Percentiles rank a stretch among this genome's conserved stretches.
These are phyloP conservation scores for Erpetoichthys calabaricus DNA, from an alignment of 2,797 vertebrate species.

Conservation along the genomic window DNA sequence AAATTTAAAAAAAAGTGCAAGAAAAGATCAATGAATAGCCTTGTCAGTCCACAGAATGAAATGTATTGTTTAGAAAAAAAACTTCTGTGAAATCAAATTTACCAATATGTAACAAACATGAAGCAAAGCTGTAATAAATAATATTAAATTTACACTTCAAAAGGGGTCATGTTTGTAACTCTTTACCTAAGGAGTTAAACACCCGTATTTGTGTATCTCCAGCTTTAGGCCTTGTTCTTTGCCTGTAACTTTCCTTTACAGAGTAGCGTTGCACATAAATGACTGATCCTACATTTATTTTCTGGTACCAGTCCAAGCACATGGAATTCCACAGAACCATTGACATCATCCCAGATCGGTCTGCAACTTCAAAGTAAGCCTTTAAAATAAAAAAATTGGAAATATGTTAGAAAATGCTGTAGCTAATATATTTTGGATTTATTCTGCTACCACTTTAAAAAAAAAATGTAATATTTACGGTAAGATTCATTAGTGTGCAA, in stretches of 20 bases:
- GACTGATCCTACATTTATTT: constrained; percentile 60
- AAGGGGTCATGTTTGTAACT: neutral
- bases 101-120: no score
- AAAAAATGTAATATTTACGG: no score
- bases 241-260: constrained; percentile 63
- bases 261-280: constrained; percentile 70
- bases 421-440: neutral
- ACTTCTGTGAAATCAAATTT: no score
- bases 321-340: constrained; percentile 81
- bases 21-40: no score
- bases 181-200: constrained; percentile 66
- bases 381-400: constrained; percentile 24
- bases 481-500: no score
- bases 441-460: constrained; percentile 3
- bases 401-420: neutral
- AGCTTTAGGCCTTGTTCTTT: constrained; percentile 59
- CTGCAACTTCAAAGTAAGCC: constrained; percentile 85
- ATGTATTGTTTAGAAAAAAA: no score
- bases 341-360: constrained; percentile 73
- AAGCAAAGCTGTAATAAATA: no score
- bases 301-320: constrained; percentile 76
- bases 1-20: no score
- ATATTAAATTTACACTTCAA: no score
- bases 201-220: constrained; percentile 54
- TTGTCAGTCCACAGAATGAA: no score